These are phyloP conservation scores for Lagocephalus sceleratus DNA, from an alignment of 2,797 vertebrate genomes.

Conservation along the genomic window DNA sequence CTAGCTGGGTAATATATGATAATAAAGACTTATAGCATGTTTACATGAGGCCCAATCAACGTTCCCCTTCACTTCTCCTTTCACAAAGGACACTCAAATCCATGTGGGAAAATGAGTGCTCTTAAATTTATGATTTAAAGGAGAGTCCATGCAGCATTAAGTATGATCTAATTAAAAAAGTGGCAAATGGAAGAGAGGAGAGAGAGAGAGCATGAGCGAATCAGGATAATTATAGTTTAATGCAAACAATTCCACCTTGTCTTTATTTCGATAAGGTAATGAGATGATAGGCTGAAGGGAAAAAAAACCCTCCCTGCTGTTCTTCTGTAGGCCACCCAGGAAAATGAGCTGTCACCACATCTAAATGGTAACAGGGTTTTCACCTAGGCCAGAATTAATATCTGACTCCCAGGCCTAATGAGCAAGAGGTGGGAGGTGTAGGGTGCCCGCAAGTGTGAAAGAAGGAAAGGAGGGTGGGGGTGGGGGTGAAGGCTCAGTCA, in stretches of 20 bases:
- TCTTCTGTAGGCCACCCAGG: constrained; percentile 63
- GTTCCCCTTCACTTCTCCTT: constrained; percentile 1
- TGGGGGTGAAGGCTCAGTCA: constrained; percentile 7
- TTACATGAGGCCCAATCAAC: constrained; percentile 26
- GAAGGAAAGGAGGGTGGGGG: constrained; percentile 11
- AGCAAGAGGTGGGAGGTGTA: constrained; percentile 41
- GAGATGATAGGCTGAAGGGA: constrained; percentile 65
- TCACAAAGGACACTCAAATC: constrained; percentile 12
- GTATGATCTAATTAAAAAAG: constrained; percentile 71
- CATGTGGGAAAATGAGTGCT: constrained; percentile 23
- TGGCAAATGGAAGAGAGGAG: constrained; percentile 49
- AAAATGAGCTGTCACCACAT: constrained; percentile 74
- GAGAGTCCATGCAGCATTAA: constrained; percentile 50
- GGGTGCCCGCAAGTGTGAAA: constrained; percentile 31
- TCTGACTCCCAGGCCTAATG: constrained; percentile 64
- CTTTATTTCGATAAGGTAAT: constrained; percentile 79
- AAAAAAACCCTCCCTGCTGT: constrained; percentile 67
- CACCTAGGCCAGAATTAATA: constrained; percentile 59
- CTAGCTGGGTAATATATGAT: constrained; percentile 51
- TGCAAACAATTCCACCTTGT: constrained; percentile 74
- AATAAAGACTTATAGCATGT: constrained; percentile 46
- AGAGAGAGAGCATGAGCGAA: constrained; percentile 47
- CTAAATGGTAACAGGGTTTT: constrained; percentile 66
- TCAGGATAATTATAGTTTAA: constrained; percentile 75
- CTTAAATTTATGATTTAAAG: constrained; percentile 58